A percentile compares a stretch with the other conserved stretches of the same genome.
Evolutionary conservation across 2,113 vertebrate genomes (phyloP).

Genomic region (Morone chrysops): DNA sequence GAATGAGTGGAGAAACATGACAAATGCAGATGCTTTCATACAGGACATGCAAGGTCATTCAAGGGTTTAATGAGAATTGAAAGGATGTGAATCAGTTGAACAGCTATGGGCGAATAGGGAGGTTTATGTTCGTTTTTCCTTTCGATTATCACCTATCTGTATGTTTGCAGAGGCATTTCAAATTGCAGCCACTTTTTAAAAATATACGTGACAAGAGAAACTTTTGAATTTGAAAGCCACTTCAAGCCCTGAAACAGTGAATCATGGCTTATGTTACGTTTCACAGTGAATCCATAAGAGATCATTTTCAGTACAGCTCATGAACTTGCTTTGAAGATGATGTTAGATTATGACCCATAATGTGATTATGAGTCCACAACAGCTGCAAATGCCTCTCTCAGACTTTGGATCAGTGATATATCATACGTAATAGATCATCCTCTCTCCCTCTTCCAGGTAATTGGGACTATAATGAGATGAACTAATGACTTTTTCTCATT

Average conservation of each 20-base stretch:
- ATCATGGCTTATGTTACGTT: constrained; percentile 14
- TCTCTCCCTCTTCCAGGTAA: constrained; percentile 65
- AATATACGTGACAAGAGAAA: constrained; percentile 21
- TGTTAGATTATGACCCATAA: constrained; percentile 30
- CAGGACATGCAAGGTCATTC: no score
- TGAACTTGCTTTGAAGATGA: constrained; percentile 21
- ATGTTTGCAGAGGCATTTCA: background rate
- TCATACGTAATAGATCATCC: constrained; percentile 62
- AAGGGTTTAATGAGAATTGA: no score
- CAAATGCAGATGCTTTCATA: no score
- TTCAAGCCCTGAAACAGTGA: constrained; percentile 21
- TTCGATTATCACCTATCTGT: no score
- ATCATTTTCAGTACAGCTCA: constrained; percentile 16
- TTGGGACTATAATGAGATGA: constrained; percentile 76
- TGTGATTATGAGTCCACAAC: constrained; percentile 42
- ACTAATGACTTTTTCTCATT: constrained; percentile 73
- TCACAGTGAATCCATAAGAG: background rate
- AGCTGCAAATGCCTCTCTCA: constrained; percentile 10
- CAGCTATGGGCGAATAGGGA: no score
- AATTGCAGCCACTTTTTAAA: background rate
- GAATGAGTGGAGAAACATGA: no score
- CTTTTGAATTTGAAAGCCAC: constrained; percentile 39
- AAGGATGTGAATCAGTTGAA: no score
- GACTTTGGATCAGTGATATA: constrained; percentile 57
- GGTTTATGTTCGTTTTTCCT: no score